Evolutionary conservation across 2,113 vertebrate species (phyloP).

Genomic region (Nyctereutes procyonoides): DNA sequence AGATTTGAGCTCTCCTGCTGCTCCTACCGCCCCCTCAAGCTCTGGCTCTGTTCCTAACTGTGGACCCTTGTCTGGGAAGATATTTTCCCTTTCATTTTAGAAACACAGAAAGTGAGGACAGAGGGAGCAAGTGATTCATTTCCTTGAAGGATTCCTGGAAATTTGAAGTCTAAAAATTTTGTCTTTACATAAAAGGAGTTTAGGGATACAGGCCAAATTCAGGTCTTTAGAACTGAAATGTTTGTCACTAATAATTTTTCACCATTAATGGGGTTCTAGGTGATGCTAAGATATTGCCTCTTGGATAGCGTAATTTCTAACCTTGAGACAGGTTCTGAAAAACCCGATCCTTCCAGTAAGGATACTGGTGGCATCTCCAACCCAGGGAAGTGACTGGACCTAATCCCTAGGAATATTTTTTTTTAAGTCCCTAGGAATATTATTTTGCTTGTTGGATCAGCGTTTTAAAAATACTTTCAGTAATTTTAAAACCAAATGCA

Average conservation of each 20-base stretch:
- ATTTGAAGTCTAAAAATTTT: background rate
- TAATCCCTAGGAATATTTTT: background rate
- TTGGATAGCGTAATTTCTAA: background rate
- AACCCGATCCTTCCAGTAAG: background rate
- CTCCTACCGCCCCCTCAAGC: too few relatives aligned
- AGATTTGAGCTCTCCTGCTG: rapidly evolving
- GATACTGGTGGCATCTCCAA: background rate
- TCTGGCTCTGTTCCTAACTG: background rate
- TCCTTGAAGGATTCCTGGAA: background rate
- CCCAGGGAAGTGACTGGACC: background rate
- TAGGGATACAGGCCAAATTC: background rate
- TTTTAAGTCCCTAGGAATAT: background rate
- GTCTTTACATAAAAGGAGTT: slow-evolving; percentile 2
- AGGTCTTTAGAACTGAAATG: background rate
- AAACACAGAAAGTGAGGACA: background rate
- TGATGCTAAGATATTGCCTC: background rate
- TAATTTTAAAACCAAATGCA: slow-evolving; percentile 21
- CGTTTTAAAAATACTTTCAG: background rate
- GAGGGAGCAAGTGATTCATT: background rate
- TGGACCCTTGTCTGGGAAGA: background rate
- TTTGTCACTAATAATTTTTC: background rate
- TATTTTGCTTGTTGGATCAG: background rate
- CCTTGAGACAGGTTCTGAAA: background rate
- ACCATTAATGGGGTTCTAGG: background rate
- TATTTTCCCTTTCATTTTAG: background rate